Conservation (phyloP, 1,140 invertebrate genomes). For the Branchinecta lindahli region DNA sequence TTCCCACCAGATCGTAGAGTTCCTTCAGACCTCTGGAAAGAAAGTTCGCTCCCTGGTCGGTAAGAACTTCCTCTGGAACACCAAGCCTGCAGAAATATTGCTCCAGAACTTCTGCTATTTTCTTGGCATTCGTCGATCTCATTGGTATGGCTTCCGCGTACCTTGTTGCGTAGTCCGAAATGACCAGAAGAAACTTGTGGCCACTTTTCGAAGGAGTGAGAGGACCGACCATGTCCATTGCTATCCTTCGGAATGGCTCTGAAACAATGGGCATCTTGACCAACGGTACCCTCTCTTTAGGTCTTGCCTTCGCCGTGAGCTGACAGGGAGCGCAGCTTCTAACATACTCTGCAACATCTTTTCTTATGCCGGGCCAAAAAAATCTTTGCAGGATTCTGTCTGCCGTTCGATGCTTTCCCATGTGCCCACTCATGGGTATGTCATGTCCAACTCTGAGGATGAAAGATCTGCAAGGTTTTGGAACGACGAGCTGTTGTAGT, state of each 20-base stretch:
- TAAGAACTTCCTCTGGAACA: constrained; percentile 25
- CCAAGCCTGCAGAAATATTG: constrained; percentile 26
- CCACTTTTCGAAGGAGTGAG: constrained; percentile 16
- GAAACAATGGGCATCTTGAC: background rate
- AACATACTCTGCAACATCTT: constrained; percentile 20
- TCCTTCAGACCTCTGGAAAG: constrained; percentile 16
- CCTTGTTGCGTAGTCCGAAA: constrained; percentile 27
- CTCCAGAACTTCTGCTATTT: constrained; percentile 24
- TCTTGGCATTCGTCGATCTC: constrained; percentile 24
- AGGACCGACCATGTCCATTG: constrained; percentile 22
- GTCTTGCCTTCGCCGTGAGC: constrained; percentile 15
- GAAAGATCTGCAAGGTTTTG: too few relatives aligned
- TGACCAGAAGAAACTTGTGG: constrained; percentile 26
- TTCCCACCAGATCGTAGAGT: constrained; percentile 20
- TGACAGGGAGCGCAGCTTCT: constrained; percentile 22
- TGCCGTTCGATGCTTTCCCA: constrained; percentile 18
- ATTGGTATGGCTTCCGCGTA: constrained; percentile 25
- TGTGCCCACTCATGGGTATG: too few relatives aligned
- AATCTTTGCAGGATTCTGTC: constrained; percentile 13
- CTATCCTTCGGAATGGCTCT: constrained; percentile 15
- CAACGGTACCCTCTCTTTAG: constrained; percentile 12
- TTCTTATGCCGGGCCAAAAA: constrained; percentile 21
- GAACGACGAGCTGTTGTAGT: too few relatives aligned
- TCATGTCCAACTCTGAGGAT: too few relatives aligned
- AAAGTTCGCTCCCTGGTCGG: constrained; percentile 25